Conservation (phyloP, 2,888 invertebrate species). For the Idaea straminata region DNA sequence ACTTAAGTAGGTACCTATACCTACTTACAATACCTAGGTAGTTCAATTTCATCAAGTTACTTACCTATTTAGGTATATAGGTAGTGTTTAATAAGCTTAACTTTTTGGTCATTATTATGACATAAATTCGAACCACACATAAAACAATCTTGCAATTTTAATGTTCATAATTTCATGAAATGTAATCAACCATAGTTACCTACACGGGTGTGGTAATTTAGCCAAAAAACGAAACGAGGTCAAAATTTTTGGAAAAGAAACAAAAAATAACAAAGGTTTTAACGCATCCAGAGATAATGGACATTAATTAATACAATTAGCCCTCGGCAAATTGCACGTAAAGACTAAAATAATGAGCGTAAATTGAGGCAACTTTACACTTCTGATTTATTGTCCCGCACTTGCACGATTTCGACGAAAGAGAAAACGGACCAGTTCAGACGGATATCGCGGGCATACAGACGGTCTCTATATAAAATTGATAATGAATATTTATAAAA, state of each 20-base stretch:
- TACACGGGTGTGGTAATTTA: slow-evolving; percentile 22
- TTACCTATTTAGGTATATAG: not conserved
- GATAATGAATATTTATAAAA: slow-evolving; percentile 79
- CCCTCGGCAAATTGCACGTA: slow-evolving; percentile 75
- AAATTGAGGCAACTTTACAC: slow-evolving; percentile 79
- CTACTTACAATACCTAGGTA: not conserved
- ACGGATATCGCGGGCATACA: slow-evolving; percentile 58
- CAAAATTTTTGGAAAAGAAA: slow-evolving; percentile 49
- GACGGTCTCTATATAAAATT: slow-evolving; percentile 64
- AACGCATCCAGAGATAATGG: slow-evolving; percentile 71
- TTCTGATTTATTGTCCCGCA: slow-evolving; percentile 78
- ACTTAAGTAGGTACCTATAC: not conserved
- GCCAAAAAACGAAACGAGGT: slow-evolving; percentile 38
- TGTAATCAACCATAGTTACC: slow-evolving; percentile 5
- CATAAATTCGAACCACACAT: not conserved
- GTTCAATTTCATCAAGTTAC: not conserved
- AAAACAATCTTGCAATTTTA: not conserved
- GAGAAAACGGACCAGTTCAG: slow-evolving; percentile 77
- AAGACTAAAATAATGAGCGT: slow-evolving; percentile 76
- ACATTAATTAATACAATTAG: slow-evolving; percentile 79
- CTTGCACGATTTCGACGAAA: slow-evolving; percentile 76
- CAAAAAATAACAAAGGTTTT: slow-evolving; percentile 56
- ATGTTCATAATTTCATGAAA: not conserved
- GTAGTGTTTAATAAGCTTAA: not conserved
- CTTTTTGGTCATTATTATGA: not conserved